Evolutionary conservation across 2,797 vertebrate species (phyloP).

Genomic region (Diceros bicornis): DNA sequence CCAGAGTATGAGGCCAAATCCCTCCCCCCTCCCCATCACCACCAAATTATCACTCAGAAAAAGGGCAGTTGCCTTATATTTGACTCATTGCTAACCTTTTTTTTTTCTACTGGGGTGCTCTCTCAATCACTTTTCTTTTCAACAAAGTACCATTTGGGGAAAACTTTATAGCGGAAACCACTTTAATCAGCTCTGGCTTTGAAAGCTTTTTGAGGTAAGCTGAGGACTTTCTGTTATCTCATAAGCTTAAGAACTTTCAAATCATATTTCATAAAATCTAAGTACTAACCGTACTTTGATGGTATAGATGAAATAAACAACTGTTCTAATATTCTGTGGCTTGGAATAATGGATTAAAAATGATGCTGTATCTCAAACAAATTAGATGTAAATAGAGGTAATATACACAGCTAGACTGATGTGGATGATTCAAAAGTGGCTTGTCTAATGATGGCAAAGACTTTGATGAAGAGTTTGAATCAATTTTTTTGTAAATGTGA

Average conservation of each 20-base stretch:
- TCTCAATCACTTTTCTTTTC: background rate
- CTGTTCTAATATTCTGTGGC: background rate
- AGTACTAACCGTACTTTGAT: background rate
- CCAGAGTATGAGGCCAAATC: background rate
- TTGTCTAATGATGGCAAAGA: background rate
- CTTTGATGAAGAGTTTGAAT: background rate
- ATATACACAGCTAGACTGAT: background rate
- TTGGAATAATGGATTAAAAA: background rate
- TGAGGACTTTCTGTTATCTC: background rate
- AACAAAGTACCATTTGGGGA: background rate
- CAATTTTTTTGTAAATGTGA: background rate
- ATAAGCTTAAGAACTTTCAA: background rate
- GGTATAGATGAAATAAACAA: background rate
- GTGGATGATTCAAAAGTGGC: background rate
- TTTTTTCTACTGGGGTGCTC: background rate
- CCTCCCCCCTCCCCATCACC: background rate
- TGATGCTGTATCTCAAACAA: background rate
- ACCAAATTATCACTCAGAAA: background rate
- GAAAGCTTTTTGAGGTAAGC: background rate
- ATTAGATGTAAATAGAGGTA: background rate
- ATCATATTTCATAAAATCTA: background rate
- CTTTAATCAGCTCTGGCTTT: background rate
- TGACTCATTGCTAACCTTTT: background rate
- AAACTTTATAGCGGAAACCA: background rate
- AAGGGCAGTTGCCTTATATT: background rate